A percentile compares a stretch with the other conserved stretches of the same genome.
Evolutionary conservation across 2,113 vertebrate genomes (phyloP).

Genomic region (Cygnus buccinator): DNA sequence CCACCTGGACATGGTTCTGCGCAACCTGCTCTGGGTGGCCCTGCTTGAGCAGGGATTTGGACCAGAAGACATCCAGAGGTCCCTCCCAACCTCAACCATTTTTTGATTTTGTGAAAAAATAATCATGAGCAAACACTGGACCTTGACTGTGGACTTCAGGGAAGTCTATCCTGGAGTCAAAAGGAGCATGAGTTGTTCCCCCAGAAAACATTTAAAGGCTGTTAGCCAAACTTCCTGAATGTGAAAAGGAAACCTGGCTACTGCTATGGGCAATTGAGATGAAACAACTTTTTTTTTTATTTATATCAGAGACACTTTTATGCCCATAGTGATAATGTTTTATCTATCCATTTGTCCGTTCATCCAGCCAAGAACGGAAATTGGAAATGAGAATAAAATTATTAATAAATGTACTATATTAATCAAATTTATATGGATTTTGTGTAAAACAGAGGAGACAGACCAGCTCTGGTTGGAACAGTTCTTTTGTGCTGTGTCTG

Average conservation of each 20-base stretch:
- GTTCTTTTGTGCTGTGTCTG: not conserved
- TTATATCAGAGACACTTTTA: not conserved
- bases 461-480: not conserved
- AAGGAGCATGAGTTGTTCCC: not conserved
- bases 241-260: not conserved
- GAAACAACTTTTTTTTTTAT: not conserved
- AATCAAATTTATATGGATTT: not conserved
- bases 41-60: not conserved
- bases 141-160: not conserved
- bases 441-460: not conserved
- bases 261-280: not conserved
- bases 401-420: not conserved
- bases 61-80: not conserved
- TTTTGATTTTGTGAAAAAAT: not conserved
- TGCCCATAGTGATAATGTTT: not conserved
- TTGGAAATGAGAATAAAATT: not conserved
- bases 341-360: not conserved
- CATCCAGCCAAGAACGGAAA: not conserved
- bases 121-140: not conserved
- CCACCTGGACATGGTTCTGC: not conserved
- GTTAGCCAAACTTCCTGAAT: not conserved
- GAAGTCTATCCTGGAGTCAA: not conserved
- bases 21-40: not conserved
- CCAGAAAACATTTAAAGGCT: not conserved
- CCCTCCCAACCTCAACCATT: too few relatives aligned